These are phyloP conservation scores for Rostratula benghalensis DNA, from an alignment of 2,113 vertebrate genomes.

Conservation along the genomic window DNA sequence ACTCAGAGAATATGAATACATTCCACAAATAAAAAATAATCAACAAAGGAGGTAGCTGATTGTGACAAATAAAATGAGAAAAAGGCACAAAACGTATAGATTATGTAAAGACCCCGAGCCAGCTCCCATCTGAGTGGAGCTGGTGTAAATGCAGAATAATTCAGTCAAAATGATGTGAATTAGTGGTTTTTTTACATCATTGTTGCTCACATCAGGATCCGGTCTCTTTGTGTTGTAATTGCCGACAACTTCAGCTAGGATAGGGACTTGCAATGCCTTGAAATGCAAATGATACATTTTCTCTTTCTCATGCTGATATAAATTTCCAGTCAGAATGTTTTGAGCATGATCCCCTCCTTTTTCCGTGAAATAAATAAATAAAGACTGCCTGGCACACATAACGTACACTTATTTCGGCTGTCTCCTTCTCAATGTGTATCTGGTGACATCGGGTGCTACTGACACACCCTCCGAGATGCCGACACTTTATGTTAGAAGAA, in stretches of 20 bases:
- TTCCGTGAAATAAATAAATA: constrained; percentile 14
- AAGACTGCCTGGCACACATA: constrained; percentile 14
- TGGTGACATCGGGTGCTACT: constrained; percentile 43
- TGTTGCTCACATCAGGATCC: not conserved
- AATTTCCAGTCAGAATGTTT: constrained; percentile 27
- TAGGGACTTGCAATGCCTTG: not conserved
- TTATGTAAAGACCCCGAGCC: not conserved
- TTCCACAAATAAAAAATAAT: constrained; percentile 62
- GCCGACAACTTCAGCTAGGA: not conserved
- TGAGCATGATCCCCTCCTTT: not conserved
- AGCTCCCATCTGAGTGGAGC: not conserved
- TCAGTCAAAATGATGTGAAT: not conserved
- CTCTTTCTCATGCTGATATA: not conserved
- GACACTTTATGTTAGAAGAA: constrained; percentile 67
- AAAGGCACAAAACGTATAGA: not conserved
- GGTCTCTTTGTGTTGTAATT: not conserved
- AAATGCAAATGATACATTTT: constrained; percentile 43
- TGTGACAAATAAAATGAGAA: constrained; percentile 23
- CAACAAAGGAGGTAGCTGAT: constrained; percentile 41
- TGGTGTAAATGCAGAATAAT: constrained; percentile 21
- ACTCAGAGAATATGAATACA: constrained; percentile 72
- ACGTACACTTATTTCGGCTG: constrained; percentile 23
- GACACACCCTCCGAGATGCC: constrained; percentile 11
- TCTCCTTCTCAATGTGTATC: constrained; percentile 45
- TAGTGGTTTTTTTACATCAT: not conserved